Evolutionary conservation across 92 coral and sea anemone species (phyloP).

Genomic region (Montipora capitata): DNA sequence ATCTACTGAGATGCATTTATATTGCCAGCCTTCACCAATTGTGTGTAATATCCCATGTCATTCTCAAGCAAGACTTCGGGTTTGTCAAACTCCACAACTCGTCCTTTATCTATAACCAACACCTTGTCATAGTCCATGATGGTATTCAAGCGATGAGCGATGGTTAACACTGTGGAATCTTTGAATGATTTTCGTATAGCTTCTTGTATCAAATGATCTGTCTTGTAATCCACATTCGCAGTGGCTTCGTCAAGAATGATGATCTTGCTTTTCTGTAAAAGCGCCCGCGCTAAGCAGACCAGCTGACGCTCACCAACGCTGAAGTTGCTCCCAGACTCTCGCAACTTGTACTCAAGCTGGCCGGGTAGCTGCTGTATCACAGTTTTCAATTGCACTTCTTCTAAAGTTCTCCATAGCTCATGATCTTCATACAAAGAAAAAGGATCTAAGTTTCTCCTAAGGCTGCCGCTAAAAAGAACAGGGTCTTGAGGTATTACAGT

Average conservation of each 20-base stretch:
- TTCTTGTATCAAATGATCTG: slow-evolving; percentile 44
- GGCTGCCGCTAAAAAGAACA: slow-evolving; percentile 72
- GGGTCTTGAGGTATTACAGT: slow-evolving; percentile 76
- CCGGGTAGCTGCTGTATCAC: slow-evolving; percentile 53
- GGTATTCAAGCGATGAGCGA: slow-evolving; percentile 61
- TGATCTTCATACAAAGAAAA: slow-evolving; percentile 22
- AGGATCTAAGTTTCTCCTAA: slow-evolving; percentile 71
- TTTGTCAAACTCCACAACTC: slow-evolving; percentile 45
- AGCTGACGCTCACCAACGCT: slow-evolving; percentile 80
- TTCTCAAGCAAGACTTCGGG: slow-evolving; percentile 36
- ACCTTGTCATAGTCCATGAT: slow-evolving; percentile 56
- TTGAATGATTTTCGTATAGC: slow-evolving; percentile 42
- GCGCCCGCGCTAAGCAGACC: slow-evolving; percentile 72
- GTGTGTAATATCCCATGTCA: slow-evolving; percentile 17
- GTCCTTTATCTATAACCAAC: slow-evolving; percentile 42
- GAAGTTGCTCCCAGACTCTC: slow-evolving; percentile 69
- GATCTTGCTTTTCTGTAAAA: slow-evolving; percentile 69
- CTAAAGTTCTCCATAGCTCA: slow-evolving; percentile 73
- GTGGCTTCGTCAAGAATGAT: slow-evolving; percentile 79
- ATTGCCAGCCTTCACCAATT: slow-evolving; percentile 4
- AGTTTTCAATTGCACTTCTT: slow-evolving; percentile 65
- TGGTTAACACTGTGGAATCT: slow-evolving; percentile 48
- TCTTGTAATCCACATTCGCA: slow-evolving; percentile 67
- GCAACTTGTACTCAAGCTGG: slow-evolving; percentile 51
- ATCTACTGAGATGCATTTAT: neutral